Conservation (phyloP, 2,888 invertebrate genomes). For the Busseola fusca region DNA sequence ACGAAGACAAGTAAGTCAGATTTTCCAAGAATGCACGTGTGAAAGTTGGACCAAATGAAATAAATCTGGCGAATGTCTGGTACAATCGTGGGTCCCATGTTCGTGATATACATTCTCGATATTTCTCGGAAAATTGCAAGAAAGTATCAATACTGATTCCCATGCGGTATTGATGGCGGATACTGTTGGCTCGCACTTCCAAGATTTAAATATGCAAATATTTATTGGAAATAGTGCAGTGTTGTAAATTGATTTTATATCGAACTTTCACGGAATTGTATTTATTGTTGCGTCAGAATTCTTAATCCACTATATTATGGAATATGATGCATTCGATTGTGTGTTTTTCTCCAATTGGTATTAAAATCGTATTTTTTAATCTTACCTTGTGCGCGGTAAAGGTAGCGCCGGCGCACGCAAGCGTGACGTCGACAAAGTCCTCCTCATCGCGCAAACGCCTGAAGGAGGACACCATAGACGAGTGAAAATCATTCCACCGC, state of each 20-base stretch:
- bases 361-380: not conserved
- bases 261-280: conserved; percentile 20
- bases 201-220: conserved; percentile 51
- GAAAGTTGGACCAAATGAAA: conserved; percentile 32
- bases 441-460: conserved; percentile 96
- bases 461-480: conserved; percentile 96
- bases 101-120: conserved; percentile 44
- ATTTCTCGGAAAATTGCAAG: conserved; percentile 34
- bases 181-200: conserved; percentile 36
- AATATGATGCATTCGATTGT: not conserved
- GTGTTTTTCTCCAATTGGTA: not conserved
- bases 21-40: conserved; percentile 29
- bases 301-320: not conserved
- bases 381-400: conserved; percentile 95
- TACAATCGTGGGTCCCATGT: conserved; percentile 25
- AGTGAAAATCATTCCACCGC: conserved; percentile 98
- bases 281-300: conserved; percentile 8
- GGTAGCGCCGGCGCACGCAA: conserved; percentile 96
- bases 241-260: conserved; percentile 21
- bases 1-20: conserved; percentile 14
- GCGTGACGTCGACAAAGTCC: conserved; percentile 97
- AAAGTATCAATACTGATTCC: conserved; percentile 39
- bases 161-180: conserved; percentile 31
- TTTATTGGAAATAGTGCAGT: conserved; percentile 46
- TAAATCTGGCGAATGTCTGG: conserved; percentile 23